Evolutionary conservation across 2,113 vertebrate genomes (phyloP), one percentile per base, ranked within the genome.

Genomic region (Phaethon lepturus): DNA sequence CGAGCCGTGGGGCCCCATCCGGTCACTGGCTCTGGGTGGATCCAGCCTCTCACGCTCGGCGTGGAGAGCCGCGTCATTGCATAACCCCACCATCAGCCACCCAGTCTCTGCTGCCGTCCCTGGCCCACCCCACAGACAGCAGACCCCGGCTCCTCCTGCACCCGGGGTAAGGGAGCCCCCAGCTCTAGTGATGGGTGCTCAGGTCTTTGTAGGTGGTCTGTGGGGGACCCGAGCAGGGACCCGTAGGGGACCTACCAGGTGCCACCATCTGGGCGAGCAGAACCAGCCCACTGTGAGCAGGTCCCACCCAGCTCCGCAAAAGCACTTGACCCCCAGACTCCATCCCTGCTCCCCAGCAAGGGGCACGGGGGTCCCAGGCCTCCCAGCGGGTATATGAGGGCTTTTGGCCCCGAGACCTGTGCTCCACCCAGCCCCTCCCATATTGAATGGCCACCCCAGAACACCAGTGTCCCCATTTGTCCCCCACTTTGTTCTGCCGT

Each of bases 401-500:
- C 62, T 66, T 71, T 66, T 73, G 68, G 59, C 71, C 55, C 67
- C 24, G 33, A 82, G 63, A 75, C 78, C 62, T 3, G 0, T 45
- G n/a, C 45, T 56, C 60, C 1, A 7, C 7, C 44, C 7, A 38
- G 42, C 26, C 67, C 33, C 29, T 94, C 40, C 35, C 35, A 11
- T 72, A 81, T 59, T 20, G 13, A 82, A 59, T 60, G 42, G 76
- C 79, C 77, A 86, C 84, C 67, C 88, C 18, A 15, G 82, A 88
- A 88, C 84, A 56, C 42, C 78, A 53, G 49, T 92, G 84, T 94
- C 67, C 77, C 87, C 17, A 16, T 93, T 92, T 72, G 86, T 92
- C 49, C 93, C 83, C 42, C n/a, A 74, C 85, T 88, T 93, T 84
- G 67, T 90, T 93, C 85, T 97, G 95, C 95, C 11, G 22, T 56